phyloP scores from a whole-genome alignment of 2,888 invertebrate genomes.

The Entomobrya multifasciata region DNA sequence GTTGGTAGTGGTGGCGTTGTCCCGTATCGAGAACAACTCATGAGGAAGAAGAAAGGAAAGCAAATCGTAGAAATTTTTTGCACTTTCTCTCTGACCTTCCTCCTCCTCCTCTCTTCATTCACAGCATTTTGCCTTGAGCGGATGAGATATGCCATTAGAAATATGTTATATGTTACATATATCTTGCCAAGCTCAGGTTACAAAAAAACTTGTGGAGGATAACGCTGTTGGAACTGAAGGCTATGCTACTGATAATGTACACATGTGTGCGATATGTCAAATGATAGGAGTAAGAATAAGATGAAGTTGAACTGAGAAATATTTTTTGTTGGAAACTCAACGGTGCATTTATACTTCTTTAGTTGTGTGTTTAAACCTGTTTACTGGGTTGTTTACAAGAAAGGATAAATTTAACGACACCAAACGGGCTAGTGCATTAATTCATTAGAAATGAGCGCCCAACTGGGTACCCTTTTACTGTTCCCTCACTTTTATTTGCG shows the following conservation, averaged over 20 bases:
- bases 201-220: slow-evolving; percentile 11
- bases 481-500: not conserved
- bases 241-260: not conserved
- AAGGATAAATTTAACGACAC: slow-evolving; percentile 26
- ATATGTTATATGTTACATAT: not conserved
- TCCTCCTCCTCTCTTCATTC: not conserved
- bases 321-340: no score
- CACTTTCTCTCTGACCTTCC: no score
- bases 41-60: not conserved
- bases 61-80: not conserved
- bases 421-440: slow-evolving; percentile 16
- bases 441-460: slow-evolving; percentile 14
- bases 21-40: slow-evolving; percentile 5
- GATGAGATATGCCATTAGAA: not conserved
- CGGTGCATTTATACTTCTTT: no score
- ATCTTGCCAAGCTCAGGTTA: not conserved
- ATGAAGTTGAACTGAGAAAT: no score
- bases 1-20: no score
- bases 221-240: not conserved
- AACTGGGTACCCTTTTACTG: not conserved
- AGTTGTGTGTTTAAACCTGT: no score
- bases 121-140: slow-evolving; percentile 5
- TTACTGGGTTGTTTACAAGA: no score
- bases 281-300: slow-evolving; percentile 4
- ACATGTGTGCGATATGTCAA: slow-evolving; percentile 18